A percentile compares a stretch with the other conserved stretches of the same genome.
These are phyloP conservation scores for Porites divaricata DNA, from an alignment of 92 coral and sea anemone species.

Conservation along the genomic window DNA sequence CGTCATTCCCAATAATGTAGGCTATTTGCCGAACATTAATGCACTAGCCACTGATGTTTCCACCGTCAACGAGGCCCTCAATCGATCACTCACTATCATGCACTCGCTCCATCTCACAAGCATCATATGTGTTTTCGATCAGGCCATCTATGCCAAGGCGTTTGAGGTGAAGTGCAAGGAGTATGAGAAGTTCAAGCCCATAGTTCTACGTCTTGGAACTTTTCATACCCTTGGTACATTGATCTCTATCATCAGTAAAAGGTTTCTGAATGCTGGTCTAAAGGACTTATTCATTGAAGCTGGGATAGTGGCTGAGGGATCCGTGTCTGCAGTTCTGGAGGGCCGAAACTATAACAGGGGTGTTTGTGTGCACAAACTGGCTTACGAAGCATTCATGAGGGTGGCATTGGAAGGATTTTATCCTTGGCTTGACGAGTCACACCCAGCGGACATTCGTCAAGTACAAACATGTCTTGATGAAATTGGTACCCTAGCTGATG, in stretches of 20 bases:
- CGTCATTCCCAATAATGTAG: slow-evolving; percentile 45
- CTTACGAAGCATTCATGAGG: slow-evolving; percentile 43
- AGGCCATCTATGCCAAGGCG: no score
- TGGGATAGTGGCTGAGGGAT: slow-evolving; percentile 14
- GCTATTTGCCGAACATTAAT: slow-evolving; percentile 62
- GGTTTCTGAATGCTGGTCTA: slow-evolving; percentile 19
- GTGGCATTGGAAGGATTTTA: slow-evolving; percentile 34
- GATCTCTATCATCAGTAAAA: slow-evolving; percentile 8
- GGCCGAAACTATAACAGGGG: slow-evolving; percentile 32
- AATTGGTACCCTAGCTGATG: slow-evolving; percentile 54
- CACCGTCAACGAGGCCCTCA: slow-evolving; percentile 41
- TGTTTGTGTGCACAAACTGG: slow-evolving; percentile 46
- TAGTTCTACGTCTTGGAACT: neutral
- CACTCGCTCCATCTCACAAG: no score
- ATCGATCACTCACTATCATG: slow-evolving; percentile 39
- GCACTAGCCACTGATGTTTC: slow-evolving; percentile 53
- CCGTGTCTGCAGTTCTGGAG: slow-evolving; percentile 28
- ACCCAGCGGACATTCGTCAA: slow-evolving; percentile 25
- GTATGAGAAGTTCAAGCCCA: slow-evolving; percentile 13
- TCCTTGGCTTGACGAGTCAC: slow-evolving; percentile 27
- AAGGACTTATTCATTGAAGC: slow-evolving; percentile 18
- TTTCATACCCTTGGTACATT: neutral
- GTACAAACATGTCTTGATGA: slow-evolving; percentile 35
- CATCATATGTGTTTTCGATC: no score
- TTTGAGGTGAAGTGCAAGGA: no score